Base-by-base conservation (phyloP, 2,113 vertebrate species). In the Sprattus sprattus region DNA sequence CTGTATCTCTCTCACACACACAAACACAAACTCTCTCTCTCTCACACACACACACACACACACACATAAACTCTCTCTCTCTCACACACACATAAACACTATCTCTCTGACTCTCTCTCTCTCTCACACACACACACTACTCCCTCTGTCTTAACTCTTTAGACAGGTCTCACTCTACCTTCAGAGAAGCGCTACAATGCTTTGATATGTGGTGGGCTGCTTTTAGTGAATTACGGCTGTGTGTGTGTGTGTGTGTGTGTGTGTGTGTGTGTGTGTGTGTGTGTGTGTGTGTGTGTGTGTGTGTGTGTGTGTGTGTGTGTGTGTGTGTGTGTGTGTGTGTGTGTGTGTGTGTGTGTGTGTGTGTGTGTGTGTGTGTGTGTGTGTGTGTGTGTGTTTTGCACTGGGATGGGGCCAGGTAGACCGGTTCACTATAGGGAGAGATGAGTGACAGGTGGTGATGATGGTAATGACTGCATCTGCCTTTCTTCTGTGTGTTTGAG, bases 381-480 rank as follows among this genome's bases (percentile, higher is more conserved):
- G 45, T 82, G 67, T 75, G 47, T 25, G 45, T 60, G 10, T 45
- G 75, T 78, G 82, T n/a, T 44, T 82, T 18, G 60, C 15, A 18
- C 49, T 83, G 83, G 22, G 57, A n/a, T 25, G 18, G 47, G 81
- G 18, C 71, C 81, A 85, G 49, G 83, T 85, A 45, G 82, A 85
- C 82, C 45, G 67, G 49, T 84, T 87, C 88, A 84, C 83, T 87
- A 89, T 91, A 89, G 91, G 81, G 87, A 87, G 80, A 87, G 85
- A 86, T 88, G 91, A 86, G 54, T 87, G 84, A 87, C 20, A 78
- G 82, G 86, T 15, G 85, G 87, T 13, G 52, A 2, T 11, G 88
- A 86, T 1, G 87, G 87, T 83, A 90, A 86, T 81, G 84, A 54
- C 91, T 89, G 81, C 86, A 89, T 89, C 88, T 90, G 91, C 85